Evolutionary conservation across 1,140 invertebrate genomes (phyloP).

Genomic region (Mamestra configurata): DNA sequence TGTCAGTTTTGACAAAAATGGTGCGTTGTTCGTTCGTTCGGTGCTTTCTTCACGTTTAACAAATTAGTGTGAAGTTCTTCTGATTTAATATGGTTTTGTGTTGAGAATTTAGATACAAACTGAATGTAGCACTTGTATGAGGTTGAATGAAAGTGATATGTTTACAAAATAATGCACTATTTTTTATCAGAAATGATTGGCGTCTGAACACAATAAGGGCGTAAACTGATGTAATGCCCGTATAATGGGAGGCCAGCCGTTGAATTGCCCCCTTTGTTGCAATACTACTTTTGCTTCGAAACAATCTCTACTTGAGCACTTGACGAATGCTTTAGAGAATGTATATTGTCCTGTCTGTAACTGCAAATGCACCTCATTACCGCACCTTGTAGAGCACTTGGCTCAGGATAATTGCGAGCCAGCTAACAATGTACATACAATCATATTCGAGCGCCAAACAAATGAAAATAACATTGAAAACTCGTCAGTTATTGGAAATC

Average conservation of each 20-base stretch:
- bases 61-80: constrained; percentile 87
- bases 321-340: constrained; percentile 89
- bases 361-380: constrained; percentile 85
- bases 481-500: constrained; percentile 7
- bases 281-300: constrained; percentile 89
- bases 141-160: constrained; percentile 65
- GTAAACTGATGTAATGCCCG: constrained; percentile 48
- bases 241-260: constrained; percentile 87
- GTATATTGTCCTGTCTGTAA: constrained; percentile 89
- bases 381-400: constrained; percentile 88
- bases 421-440: constrained; percentile 41
- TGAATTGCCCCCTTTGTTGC: constrained; percentile 90
- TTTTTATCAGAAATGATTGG: constrained; percentile 44
- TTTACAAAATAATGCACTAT: constrained; percentile 70
- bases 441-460: constrained; percentile 20
- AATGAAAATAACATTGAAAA: constrained; percentile 13
- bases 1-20: constrained; percentile 56
- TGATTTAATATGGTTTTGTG: constrained; percentile 74
- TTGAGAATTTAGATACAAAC: constrained; percentile 83
- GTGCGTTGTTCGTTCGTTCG: constrained; percentile 55
- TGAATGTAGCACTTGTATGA: constrained; percentile 71
- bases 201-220: constrained; percentile 9
- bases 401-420: constrained; percentile 70
- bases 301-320: constrained; percentile 89
- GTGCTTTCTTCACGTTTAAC: constrained; percentile 67